phyloP scores from a whole-genome alignment of 2,113 vertebrate species.

The Ciconia boyciana region DNA sequence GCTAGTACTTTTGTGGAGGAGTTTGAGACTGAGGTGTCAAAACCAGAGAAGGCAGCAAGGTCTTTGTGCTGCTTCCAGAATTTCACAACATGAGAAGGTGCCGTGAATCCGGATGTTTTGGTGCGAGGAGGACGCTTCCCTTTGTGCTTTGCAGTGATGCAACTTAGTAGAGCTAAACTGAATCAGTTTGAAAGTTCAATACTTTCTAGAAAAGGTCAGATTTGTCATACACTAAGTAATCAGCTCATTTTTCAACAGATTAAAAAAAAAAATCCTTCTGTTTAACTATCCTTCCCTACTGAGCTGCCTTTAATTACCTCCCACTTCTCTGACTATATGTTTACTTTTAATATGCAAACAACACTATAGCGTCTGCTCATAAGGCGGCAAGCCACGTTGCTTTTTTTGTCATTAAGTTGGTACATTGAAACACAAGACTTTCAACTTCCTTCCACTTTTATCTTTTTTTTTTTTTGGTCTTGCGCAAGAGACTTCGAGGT shows the following conservation, averaged over 20 bases:
- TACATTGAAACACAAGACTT: neutral
- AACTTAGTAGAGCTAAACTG: neutral
- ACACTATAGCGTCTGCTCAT: neutral
- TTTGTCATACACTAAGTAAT: neutral
- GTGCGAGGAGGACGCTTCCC: neutral
- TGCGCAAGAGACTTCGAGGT: neutral
- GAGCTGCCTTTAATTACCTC: slow-evolving; percentile 2
- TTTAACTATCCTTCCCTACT: neutral
- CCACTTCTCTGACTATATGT: neutral
- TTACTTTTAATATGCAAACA: slow-evolving; percentile 28
- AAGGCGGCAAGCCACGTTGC: neutral
- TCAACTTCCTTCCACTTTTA: neutral
- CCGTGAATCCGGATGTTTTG: neutral
- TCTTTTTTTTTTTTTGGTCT: neutral
- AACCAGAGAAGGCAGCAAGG: neutral
- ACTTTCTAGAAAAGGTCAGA: neutral
- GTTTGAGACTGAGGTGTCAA: neutral
- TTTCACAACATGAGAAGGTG: neutral
- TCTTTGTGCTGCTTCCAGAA: neutral
- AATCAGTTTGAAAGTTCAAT: neutral
- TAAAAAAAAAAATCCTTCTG: neutral
- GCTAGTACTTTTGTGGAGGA: neutral
- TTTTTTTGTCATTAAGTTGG: neutral
- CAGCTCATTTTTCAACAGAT: neutral
- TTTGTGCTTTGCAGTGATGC: neutral